Evolutionary conservation across 2,113 vertebrate genomes (phyloP).

Genomic region (Ptyas mucosa): DNA sequence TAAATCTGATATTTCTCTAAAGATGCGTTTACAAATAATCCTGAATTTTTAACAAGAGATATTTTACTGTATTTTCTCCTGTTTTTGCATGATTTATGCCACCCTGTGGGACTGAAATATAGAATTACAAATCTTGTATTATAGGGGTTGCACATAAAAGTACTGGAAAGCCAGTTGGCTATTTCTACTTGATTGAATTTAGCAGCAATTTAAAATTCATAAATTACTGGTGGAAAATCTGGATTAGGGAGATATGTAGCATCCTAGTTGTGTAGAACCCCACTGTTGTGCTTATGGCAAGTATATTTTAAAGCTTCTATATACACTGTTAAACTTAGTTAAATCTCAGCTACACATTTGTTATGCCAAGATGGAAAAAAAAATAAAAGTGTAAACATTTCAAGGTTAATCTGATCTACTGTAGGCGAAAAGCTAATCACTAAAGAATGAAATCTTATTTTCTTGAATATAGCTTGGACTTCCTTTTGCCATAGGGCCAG

Average conservation of each 20-base stretch:
- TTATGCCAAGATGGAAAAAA: not conserved
- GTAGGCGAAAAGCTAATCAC: not conserved
- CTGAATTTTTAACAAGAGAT: conserved; percentile 5
- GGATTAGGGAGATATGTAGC: not conserved
- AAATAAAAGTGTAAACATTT: conserved; percentile 30
- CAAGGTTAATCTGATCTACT: conserved; percentile 20
- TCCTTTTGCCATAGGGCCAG: not conserved
- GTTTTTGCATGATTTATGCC: conserved; percentile 21
- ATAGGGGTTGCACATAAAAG: not conserved
- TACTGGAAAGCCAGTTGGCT: not conserved
- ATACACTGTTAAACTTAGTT: conserved; percentile 23
- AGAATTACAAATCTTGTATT: conserved; percentile 9
- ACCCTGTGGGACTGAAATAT: not conserved
- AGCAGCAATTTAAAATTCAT: conserved; percentile 29
- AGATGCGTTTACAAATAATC: conserved; percentile 1
- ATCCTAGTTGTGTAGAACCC: conserved; percentile 2
- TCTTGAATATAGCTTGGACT: not conserved
- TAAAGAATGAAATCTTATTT: rapidly evolving
- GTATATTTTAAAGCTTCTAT: conserved; percentile 3
- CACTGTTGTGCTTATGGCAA: not conserved
- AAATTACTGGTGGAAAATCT: conserved; percentile 6
- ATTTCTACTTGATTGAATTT: conserved; percentile 8
- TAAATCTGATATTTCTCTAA: not conserved
- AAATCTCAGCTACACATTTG: not conserved
- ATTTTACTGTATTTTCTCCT: conserved; percentile 1